Conservation (phyloP, 2,797 vertebrate species). For the Mastacembelus armatus region DNA sequence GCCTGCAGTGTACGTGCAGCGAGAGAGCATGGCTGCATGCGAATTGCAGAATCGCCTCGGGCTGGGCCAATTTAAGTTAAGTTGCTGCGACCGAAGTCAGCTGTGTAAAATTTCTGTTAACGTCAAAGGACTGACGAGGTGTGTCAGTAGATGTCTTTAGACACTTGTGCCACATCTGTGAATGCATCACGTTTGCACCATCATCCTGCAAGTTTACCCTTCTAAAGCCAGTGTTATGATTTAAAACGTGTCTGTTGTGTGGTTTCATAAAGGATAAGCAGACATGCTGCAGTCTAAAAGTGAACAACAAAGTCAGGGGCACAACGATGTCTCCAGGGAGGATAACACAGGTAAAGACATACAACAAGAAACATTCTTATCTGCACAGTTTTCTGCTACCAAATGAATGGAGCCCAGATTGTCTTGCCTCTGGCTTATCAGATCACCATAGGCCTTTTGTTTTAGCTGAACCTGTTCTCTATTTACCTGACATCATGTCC, state of each 20-base stretch:
- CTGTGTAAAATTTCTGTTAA: constrained; percentile 24
- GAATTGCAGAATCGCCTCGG: constrained; percentile 6
- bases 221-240: not conserved
- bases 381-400: constrained; percentile 41
- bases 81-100: constrained; percentile 33
- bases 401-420: constrained; percentile 54
- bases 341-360: constrained; percentile 62
- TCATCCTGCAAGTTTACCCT: not conserved
- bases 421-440: constrained; percentile 64
- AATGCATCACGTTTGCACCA: not conserved
- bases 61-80: constrained; percentile 8
- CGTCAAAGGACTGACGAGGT: constrained; percentile 4
- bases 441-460: constrained; percentile 52
- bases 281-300: too few relatives aligned
- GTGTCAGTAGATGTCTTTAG: constrained; percentile 10
- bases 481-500: constrained; percentile 27
- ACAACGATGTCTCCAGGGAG: too few relatives aligned
- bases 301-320: constrained; percentile 13
- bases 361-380: constrained; percentile 56
- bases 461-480: constrained; percentile 45
- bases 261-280: constrained; percentile 8
- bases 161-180: too few relatives aligned
- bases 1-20: constrained; percentile 10
- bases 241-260: not conserved
- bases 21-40: not conserved